Evolutionary conservation across 1,140 invertebrate genomes (phyloP), one percentile per base, ranked within the genome.

Genomic region (Drosophila pectinifera): DNA sequence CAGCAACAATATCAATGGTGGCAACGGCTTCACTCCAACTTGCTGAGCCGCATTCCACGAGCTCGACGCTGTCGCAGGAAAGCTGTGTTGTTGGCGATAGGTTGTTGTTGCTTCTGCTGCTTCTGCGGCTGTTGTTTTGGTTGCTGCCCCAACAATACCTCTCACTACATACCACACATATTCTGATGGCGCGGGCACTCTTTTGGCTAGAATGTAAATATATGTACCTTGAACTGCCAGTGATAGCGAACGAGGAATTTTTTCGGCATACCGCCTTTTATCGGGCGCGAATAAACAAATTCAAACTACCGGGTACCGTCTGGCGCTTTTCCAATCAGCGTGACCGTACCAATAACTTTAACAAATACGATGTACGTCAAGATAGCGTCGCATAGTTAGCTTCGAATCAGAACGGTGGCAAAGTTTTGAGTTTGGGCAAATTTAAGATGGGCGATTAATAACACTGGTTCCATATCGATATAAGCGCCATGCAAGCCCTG

Each of bases 31-130:
- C 56, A 46, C 26, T 51, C 41, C 67, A 86, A 88, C 72, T 89
- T 79, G 83, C 73, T 67, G 61, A 70, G 83, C 83, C 84, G 63
- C 83, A 88, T 88, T 88, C 83, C 83, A 83, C 76, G 38, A 68
- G 74, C 68, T 56, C 43, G 20, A 16, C 20, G 43, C 51, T 61
- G 45, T 63, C 74, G 51, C 80, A 70, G 80, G 53, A 73, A 70
- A 65, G 69, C 46, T 57, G 31, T 45, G 63, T 72, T 38, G 64
- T 48, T 41, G 18, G 48, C 55, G 28, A 22, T 53, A 41, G 34
- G 36, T 56, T 56, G 45, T 49, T 58, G 46, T 69, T 59, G 14
- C 8, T 54, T 42, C 16, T 58, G 55, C 3, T 49, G 26, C 22
- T 53, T 13, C n/a, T n/a, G n/a, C n/a, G 53, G 10, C 38, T 62